Evolutionary conservation across 2,888 invertebrate genomes (phyloP), one percentile per base, ranked within the genome.

Genomic region (Parascotia fuliginaria): DNA sequence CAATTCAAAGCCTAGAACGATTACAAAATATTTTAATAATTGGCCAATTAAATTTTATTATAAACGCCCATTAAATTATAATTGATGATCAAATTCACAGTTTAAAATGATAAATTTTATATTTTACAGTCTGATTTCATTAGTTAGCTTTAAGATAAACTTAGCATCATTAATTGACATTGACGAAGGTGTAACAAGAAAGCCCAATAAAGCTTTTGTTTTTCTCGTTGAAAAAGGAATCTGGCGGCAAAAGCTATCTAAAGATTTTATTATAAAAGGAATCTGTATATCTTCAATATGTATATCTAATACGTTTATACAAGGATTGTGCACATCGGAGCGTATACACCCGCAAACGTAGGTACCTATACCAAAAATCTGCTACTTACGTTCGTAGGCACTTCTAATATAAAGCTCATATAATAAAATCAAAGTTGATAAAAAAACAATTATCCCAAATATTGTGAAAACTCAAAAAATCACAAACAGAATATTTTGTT

Each of bases 141-240:
- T 66, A 60, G 27, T 50, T 42, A 45, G 15, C 36, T 56, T 56
- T 45, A 53, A 54, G 61, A 61, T 49, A 45, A 61, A 70, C 68
- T 72, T 73, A 62, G 51, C 62, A 66, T 68, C 66, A 68, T 73
- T 87, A 87, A 87, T 87, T 87, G 88, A 88, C 88, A 85, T 72
- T 87, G 88, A 87, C 82, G 84, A 81, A 85, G 88, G 87, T 85
- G 61, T 63, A 60, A 64, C 57, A 55, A 58, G 59, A 75, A 70
- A 57, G 66, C 65, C 67, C 70, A 77, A 70, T 64, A 68, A 75
- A 69, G 68, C 73, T 65, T 24, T 75, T 76, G 75, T 73, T 77
- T 77, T 73, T 70, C 65, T 36, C 55, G 32, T 42, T 42, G 60
- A 51, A 60, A 60, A 54, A 61, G 52, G 62, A 72, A 70, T 71